Evolutionary conservation across 2,797 vertebrate species (phyloP).

Genomic region (Gymnocypris eckloni): DNA sequence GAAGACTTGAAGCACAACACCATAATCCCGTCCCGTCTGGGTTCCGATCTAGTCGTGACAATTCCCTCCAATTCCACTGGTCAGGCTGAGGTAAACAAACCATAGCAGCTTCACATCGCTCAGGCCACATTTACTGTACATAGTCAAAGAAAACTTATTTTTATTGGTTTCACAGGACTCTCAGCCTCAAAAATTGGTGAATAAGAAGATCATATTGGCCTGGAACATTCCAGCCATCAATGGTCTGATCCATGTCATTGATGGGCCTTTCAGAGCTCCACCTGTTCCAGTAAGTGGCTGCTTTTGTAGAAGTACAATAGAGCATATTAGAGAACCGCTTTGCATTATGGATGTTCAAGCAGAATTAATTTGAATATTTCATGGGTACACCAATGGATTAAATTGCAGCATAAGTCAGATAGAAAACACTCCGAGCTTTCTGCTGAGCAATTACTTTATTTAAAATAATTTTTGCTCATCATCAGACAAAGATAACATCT

Average conservation of each 20-base stretch:
- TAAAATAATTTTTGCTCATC: background rate
- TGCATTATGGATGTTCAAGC: background rate
- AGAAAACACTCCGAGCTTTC: background rate
- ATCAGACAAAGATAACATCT: background rate
- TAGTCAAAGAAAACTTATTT: background rate
- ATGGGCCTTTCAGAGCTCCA: constrained; percentile 82
- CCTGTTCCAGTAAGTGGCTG: constrained; percentile 67
- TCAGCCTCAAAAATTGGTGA: constrained; percentile 78
- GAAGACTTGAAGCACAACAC: constrained; percentile 77
- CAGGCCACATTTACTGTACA: background rate
- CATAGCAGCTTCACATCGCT: background rate
- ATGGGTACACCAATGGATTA: background rate
- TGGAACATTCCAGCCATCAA: constrained; percentile 93
- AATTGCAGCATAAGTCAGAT: background rate
- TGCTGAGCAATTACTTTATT: background rate
- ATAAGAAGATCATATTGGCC: constrained; percentile 77
- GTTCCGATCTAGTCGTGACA: constrained; percentile 79
- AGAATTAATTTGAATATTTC: background rate
- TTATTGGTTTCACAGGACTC: constrained; percentile 41
- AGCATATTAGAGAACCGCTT: background rate
- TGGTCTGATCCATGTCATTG: constrained; percentile 91
- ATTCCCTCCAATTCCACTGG: constrained; percentile 55
- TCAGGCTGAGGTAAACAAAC: constrained; percentile 51
- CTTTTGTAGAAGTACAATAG: background rate
- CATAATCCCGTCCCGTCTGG: constrained; percentile 81